Conservation (phyloP, 2,797 vertebrate species). For the Anabas testudineus region DNA sequence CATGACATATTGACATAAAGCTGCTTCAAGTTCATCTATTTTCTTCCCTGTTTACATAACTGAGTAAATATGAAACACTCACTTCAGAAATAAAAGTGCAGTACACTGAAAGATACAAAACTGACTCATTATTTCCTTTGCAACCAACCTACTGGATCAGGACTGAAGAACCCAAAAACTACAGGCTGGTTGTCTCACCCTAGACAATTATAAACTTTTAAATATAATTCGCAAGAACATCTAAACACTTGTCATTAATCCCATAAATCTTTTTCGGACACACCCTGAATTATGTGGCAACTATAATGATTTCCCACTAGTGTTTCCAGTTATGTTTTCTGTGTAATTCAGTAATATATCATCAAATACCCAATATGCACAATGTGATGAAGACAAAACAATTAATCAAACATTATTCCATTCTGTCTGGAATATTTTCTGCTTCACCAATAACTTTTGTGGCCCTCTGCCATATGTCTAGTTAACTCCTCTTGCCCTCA, state of each 20-base stretch:
- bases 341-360: not conserved
- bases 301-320: slow-evolving; percentile 18
- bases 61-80: slow-evolving; percentile 8
- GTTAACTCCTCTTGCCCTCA: not conserved
- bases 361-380: not conserved
- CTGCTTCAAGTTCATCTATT: not conserved
- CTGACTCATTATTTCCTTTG: not conserved
- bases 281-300: not conserved
- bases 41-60: not conserved
- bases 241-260: not conserved
- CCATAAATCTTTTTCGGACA: not conserved
- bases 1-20: not conserved
- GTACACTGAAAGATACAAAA: not conserved
- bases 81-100: slow-evolving; percentile 8
- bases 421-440: not conserved
- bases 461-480: not conserved
- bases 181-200: not conserved
- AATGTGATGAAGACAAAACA: not conserved
- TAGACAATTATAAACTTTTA: slow-evolving; percentile 22
- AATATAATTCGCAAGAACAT: slow-evolving; percentile 5
- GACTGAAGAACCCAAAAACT: slow-evolving; percentile 11
- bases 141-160: no score
- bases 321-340: slow-evolving; percentile 4
- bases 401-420: not conserved
- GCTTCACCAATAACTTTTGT: not conserved